These are phyloP conservation scores for Metaphire vulgaris DNA, from an alignment of 1,140 invertebrate genomes.

Conservation along the genomic window DNA sequence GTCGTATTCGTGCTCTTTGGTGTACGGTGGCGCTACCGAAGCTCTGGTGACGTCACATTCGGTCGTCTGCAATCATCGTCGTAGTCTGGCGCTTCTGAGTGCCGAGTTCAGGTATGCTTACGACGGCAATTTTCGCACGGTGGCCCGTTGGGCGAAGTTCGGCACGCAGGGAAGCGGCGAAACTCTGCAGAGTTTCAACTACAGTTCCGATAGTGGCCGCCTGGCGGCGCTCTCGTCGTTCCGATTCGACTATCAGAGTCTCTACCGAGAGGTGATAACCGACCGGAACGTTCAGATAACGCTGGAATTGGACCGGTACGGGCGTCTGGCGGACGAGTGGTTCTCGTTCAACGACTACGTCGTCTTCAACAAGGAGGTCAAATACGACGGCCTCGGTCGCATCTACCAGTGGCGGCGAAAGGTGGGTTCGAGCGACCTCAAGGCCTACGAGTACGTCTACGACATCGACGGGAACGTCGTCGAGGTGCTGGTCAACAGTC, in stretches of 20 bases:
- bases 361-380: conserved; percentile 81
- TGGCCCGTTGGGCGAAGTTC: conserved; percentile 31
- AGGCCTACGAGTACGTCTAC: conserved; percentile 63
- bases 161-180: background rate
- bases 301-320: conserved; percentile 68
- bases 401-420: conserved; percentile 81
- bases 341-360: conserved; percentile 76
- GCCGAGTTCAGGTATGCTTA: conserved; percentile 89
- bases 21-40: conserved; percentile 35
- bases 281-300: conserved; percentile 80
- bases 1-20: conserved; percentile 50
- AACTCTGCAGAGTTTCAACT: conserved; percentile 55
- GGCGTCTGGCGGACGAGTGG: conserved; percentile 59
- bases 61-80: background rate
- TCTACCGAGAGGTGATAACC: conserved; percentile 73
- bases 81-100: conserved; percentile 58
- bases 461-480: conserved; percentile 46
- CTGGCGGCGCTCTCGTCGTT: conserved; percentile 67
- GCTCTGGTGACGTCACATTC: conserved; percentile 14
- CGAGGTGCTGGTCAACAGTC: conserved; percentile 62
- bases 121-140: conserved; percentile 78
- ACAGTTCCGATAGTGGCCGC: conserved; percentile 71
- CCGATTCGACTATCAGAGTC: conserved; percentile 50
- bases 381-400: conserved; percentile 66
- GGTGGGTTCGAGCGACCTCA: conserved; percentile 76